Evolutionary conservation across 2,113 vertebrate species (phyloP).

Genomic region (Strix aluco): DNA sequence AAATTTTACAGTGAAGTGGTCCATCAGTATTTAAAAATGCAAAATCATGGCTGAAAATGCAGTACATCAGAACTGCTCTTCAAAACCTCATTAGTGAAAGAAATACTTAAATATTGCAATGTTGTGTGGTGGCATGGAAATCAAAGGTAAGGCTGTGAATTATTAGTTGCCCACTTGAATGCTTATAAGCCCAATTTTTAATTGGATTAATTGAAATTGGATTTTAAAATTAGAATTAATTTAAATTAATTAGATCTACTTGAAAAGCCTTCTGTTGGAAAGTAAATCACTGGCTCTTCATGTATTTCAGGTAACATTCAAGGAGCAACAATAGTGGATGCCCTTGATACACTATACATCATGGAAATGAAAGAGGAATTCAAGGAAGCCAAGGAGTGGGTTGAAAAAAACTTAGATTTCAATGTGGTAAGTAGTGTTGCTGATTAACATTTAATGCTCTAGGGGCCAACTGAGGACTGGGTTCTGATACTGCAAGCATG

Average conservation of each 20-base stretch:
- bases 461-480: neutral
- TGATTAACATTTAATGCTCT: neutral
- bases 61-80: neutral
- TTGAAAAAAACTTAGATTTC: slow-evolving; percentile 94
- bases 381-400: slow-evolving; percentile 90
- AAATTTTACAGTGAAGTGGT: neutral
- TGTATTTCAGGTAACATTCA: slow-evolving; percentile 84
- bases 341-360: slow-evolving; percentile 92
- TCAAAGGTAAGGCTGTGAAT: neutral
- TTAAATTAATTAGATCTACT: neutral
- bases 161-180: neutral
- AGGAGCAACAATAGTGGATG: slow-evolving; percentile 96
- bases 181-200: neutral
- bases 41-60: neutral
- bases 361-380: slow-evolving; percentile 98
- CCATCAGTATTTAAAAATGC: neutral
- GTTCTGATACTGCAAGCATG: neutral
- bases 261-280: neutral
- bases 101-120: neutral
- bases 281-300: neutral
- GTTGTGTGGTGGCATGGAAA: neutral
- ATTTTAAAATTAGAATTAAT: slow-evolving; percentile 14
- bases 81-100: neutral
- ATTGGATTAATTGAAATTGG: neutral
- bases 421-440: slow-evolving; percentile 85